Base-by-base conservation (phyloP, 2,113 vertebrate genomes). In the Hippoglossus stenolepis region DNA sequence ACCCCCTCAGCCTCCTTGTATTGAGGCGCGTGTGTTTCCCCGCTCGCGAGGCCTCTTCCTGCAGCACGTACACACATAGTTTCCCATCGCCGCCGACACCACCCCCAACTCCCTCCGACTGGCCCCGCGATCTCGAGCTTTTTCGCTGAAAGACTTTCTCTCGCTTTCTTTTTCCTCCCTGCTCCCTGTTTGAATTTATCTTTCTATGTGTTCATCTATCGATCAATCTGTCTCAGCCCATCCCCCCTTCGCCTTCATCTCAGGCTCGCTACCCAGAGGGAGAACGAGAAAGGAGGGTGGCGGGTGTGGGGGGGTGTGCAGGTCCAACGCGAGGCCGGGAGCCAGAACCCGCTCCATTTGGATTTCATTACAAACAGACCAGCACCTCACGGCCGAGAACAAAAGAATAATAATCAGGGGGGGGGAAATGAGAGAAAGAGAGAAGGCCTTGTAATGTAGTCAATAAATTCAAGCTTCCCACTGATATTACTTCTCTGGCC, bases 1-100 rank as follows among this genome's bases (percentile, higher is more conserved):
- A 62, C 26, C 49, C 18, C 35, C 9, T 4, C 47, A 14, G 64
- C 26, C 63, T 49, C 9, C 65, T 62, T 18, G 59, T 51, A 73
- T 79, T 71, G 69, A 47, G 65, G 77, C 73, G 49, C 54, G 73
- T 70, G 78, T 77, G 73, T 82, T 70, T 62, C 67, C 60, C 57
- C 20, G 78, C 87, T 86, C 2, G 21, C 77, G 40, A 84, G 91
- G 80, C 85, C 77, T 89, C 90, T 95, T 93, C 90, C 93, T 94
- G 91, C 75, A 23, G 90, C 94, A 95, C 92, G 90, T 89, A 94
- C 89, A 89, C 88, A 83, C 78, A 88, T 85, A 23, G 54, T 93
- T 94, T 95, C 92, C 90, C 93, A 90, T 88, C 88, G 59, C 87
- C n/a, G 2, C 58, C 57, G 69, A 69, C 56, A 51, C 62, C 77